Percentiles rank a stretch among this genome's conserved stretches.
Evolutionary conservation across 2,888 invertebrate species (phyloP).

Genomic region (Pyrrhia umbra): DNA sequence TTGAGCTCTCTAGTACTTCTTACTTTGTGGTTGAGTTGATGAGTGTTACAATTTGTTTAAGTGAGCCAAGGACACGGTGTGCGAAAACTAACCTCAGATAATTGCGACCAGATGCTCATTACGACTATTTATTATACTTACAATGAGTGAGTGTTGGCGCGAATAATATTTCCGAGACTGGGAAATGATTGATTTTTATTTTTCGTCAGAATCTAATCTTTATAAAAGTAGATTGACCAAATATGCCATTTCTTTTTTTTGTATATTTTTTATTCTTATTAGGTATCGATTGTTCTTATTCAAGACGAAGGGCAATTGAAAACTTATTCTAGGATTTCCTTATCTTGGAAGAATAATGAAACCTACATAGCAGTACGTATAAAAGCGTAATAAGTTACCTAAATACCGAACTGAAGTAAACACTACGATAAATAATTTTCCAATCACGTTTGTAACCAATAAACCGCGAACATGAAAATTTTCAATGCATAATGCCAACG

Average conservation of each 20-base stretch:
- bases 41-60: conserved; percentile 43
- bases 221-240: background rate
- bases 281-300: no score
- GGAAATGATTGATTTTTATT: background rate
- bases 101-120: conserved; percentile 20
- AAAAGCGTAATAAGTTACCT: conserved; percentile 8
- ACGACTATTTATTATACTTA: conserved; percentile 2
- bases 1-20: conserved; percentile 26
- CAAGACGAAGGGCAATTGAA: background rate
- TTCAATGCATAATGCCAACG: conserved; percentile 40
- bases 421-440: conserved; percentile 52
- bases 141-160: conserved; percentile 2
- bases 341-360: conserved; percentile 7
- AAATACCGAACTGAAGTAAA: conserved; percentile 32
- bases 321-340: background rate
- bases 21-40: conserved; percentile 36
- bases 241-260: no score
- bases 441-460: conserved; percentile 51
- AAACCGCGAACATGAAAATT: conserved; percentile 45
- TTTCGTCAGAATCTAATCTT: background rate
- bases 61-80: conserved; percentile 35
- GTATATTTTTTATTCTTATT: no score
- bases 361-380: background rate
- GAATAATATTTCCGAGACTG: conserved; percentile 1
- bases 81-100: conserved; percentile 21